Base-by-base conservation (phyloP, 2,113 vertebrate species). In the Pachyramphus minor region DNA sequence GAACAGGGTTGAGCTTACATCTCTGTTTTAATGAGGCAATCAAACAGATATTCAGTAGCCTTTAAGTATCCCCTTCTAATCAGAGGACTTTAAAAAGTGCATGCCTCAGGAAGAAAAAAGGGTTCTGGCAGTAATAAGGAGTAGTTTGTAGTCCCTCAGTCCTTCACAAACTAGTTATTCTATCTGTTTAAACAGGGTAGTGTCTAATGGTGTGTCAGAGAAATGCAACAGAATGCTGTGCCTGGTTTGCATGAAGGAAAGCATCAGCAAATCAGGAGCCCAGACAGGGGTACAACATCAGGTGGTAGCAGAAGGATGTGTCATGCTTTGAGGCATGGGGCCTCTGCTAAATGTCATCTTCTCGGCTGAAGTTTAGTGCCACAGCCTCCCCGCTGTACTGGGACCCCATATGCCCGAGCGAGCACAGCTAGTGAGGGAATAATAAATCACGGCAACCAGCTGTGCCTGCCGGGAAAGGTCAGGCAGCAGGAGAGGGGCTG, bases 381-480 rank as follows among this genome's bases (percentile, higher is more conserved):
- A 45, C 11, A 8, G 17, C n/a, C 67, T 64, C 45, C 35, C 30
- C 27, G 60, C 39, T 35, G 53, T 6, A 3, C n/a, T 12, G 35
- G 62, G 44, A 87, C 53, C 11, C 66, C 35, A 31, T 53, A 13
- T 37, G 44, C 45, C 50, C 0, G 0, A 56, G 41, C 0, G 0
- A 91, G 84, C 60, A 41, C 53, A 82, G 45, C n/a, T 45, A 49
- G 35, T 6, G 41, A 77, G 53, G 67, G 78, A 80, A 72, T 83
- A 69, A 90, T 72, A 60, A 87, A 76, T 58, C 78, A 80, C 28
- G 37, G 41, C 0, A 0, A 41, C 41, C 78, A 89, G 71, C 87
- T 94, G 90, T n/a, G 90, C 74, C 77, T 77, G 49, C 53, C 56
- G 49, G 71, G 62, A 92, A 84, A 91, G 67, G 69, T 75, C 93